phyloP scores from a whole-genome alignment of 2,888 invertebrate genomes.

The Pseudococcus longispinus region DNA sequence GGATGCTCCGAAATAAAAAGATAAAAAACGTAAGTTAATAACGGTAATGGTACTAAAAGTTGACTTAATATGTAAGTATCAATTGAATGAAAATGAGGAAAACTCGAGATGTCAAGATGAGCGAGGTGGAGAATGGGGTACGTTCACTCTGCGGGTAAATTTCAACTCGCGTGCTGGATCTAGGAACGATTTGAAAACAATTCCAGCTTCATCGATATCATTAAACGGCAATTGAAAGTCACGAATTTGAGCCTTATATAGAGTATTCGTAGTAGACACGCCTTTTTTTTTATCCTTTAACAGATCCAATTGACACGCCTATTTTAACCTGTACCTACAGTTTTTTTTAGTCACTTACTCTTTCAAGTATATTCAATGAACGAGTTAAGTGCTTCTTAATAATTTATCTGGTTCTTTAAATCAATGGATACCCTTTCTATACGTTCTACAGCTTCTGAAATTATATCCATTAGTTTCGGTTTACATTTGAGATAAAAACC shows the following conservation, averaged over 20 bases:
- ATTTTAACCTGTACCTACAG: not conserved
- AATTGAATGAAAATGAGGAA: not conserved
- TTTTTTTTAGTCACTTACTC: constrained; percentile 20
- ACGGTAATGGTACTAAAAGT: not conserved
- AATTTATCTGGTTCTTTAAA: constrained; percentile 55
- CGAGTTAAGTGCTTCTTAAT: constrained; percentile 56
- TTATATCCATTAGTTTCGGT: constrained; percentile 55
- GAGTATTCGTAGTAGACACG: constrained; percentile 27
- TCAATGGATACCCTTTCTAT: constrained; percentile 36
- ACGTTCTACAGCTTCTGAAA: constrained; percentile 47
- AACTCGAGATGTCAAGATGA: not conserved
- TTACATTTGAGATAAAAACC: constrained; percentile 39
- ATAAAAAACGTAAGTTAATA: not conserved
- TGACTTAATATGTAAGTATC: not conserved
- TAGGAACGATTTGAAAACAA: not conserved
- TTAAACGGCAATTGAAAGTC: constrained; percentile 18
- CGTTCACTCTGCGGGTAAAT: not conserved
- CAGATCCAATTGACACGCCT: constrained; percentile 47
- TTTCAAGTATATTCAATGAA: constrained; percentile 33
- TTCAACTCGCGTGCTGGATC: not conserved
- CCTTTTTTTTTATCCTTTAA: constrained; percentile 46
- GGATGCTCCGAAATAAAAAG: not conserved
- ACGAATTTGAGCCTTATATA: constrained; percentile 31
- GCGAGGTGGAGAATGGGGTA: not conserved
- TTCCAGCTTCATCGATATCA: not conserved